Conservation (phyloP, 2,113 vertebrate species). For the Patagioenas fasciata region DNA sequence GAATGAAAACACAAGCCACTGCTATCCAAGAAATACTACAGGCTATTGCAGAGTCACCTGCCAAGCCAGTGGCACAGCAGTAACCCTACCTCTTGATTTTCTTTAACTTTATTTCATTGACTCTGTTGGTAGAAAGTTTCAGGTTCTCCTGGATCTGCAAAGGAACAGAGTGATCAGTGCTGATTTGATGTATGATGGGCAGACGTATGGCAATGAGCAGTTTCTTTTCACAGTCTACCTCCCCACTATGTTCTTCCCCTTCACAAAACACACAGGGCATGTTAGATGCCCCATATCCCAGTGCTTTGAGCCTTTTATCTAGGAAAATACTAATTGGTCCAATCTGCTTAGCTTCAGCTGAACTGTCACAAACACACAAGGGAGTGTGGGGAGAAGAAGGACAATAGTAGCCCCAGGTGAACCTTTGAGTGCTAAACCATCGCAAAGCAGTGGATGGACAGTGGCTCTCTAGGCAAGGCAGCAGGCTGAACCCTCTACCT, state of each 20-base stretch:
- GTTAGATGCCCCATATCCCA: neutral
- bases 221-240: neutral
- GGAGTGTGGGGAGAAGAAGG: neutral
- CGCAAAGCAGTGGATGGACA: neutral
- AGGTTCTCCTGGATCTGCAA: conserved; percentile 74
- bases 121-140: conserved; percentile 28
- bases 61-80: neutral
- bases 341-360: neutral
- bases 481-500: neutral
- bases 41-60: neutral
- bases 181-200: neutral
- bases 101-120: conserved; percentile 47
- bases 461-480: neutral
- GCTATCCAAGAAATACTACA: neutral
- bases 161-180: neutral
- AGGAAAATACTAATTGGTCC: neutral
- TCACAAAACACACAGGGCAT: neutral
- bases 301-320: neutral
- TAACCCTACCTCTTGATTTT: conserved; percentile 40
- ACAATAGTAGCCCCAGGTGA: neutral
- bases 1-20: neutral
- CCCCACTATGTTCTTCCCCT: neutral
- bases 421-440: neutral
- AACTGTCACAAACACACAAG: neutral
- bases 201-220: neutral